Evolutionary conservation across 2,797 vertebrate species (phyloP), one percentile per base, ranked within the genome.

Genomic region (Garrulus glandarius): DNA sequence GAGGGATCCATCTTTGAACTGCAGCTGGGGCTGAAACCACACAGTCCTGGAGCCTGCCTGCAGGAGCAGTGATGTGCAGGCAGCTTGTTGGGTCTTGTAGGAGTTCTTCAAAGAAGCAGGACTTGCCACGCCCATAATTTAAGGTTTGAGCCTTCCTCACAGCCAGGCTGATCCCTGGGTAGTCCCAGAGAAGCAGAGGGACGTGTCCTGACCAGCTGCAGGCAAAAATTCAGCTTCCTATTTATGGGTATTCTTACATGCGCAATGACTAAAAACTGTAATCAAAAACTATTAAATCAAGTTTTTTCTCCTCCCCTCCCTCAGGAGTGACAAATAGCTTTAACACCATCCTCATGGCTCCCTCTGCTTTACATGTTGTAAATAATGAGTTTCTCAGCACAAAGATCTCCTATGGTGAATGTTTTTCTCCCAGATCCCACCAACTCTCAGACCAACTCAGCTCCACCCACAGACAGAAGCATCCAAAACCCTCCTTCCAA

Each of bases 281-380:
- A 65, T 71, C 6, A 20, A 72, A 85, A 81, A 7, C 3, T 34
- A 22, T 72, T 74, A 82, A 47, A 89, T 78, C 27, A 26, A 47
- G 5, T 44, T 86, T 60, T 89, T 75, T 60, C 36, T 85, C 27
- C 32, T 70, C 43, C 39, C 12, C 12, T 24, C 21, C 17, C 46
- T 79, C 71, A n/a, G 30, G 65, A 85, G 37, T 82, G 87, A 91
- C 87, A 74, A 95, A 93, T 37, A 81, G 15, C 50, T 87, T 84
- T 92, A 89, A 65, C 72, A 86, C 30, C n/a, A 61, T 69, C 37
- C 36, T 86, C 30, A 4, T 7, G 15, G 49, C 65, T 93, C 53
- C 30, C 61, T 76, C 27, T 0, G 0, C 27, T 95, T 93, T 77
- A 37, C 55, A 10, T 70, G 22, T 30, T 61, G 39, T 69, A 85